Evolutionary conservation across 2,797 vertebrate genomes (phyloP), one percentile per base, ranked within the genome.

Genomic region (Xyrichtys novacula): DNA sequence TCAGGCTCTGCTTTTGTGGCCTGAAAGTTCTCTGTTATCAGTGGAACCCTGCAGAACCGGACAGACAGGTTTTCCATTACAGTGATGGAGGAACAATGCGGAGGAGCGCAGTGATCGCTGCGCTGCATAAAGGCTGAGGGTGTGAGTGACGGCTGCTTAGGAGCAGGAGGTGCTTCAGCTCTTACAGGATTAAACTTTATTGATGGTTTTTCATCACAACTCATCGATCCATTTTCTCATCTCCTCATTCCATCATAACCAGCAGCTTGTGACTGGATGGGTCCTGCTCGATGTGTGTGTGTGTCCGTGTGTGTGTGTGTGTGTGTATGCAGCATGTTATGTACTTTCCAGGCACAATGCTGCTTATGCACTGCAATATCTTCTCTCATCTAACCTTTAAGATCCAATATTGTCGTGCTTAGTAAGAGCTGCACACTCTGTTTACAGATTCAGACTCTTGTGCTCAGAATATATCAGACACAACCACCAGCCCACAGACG

Each of bases 151-250:
- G 4, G 65, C 19, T 15, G 74, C 58, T 40, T 19, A 47, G 79
- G 31, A 12, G 47, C 43, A 16, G 40, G 26, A 65, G 20, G 29
- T 56, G 53, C 16, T 42, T 57, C 10, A 25, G 71, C 83, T 84
- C 69, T 83, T 81, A 86, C 61, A 52, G 67, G 83, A 80, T 83
- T 78, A 85, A 81, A 80, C 43, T 84, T 52, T 72, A 85, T 85
- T 85, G 88, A 88, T 75, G 76, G 42, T 54, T 76, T 82, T 83
- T 75, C 74, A 74, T 85, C 78, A 73, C 58, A 40, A 46, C 60
- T 47, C 71, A 86, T 88, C 48, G 78, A 86, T 80, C 68, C 36
- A 1, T 54, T 43, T 40, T 66, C 64, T 55, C 70, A 55, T 80
- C 74, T 68, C 62, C 48, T 63, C 68, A 54, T 58, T 54, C 69